Evolutionary conservation across 2,888 invertebrate genomes (phyloP), one percentile per base, ranked within the genome.

Genomic region (Oxyscelio sp.): DNA sequence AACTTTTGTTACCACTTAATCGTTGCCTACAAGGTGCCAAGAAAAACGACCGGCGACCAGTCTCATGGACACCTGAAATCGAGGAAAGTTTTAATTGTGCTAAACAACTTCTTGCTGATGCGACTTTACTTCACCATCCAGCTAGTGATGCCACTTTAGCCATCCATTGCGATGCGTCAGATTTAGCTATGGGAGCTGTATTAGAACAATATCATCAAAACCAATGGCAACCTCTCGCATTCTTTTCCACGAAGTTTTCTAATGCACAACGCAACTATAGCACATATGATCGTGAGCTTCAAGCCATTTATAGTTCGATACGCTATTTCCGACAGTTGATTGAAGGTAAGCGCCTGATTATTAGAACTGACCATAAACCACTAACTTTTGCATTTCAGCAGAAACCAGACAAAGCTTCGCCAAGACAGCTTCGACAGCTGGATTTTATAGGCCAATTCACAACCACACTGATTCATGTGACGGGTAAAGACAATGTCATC

Each of bases 11-110:
- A 4, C 83, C 85, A 4, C 68, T 17, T 22, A 52, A 74, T 24
- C 48, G 4, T 2, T 66, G 31, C 13, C 50, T 68, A 5, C n/a
- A 40, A 21, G 5, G 65, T 83, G 0, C 52, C 84, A 6, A 73
- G n/a, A 88, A 85, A 59, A 85, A 68, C 6, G 83, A 87, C 38
- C 85, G 84, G 19, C 13, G 78, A 17, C 81, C 80, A 17, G 66
- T 88, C 4, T 19, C 17, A 4, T 87, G 89, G 87, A 85, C 88
- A 13, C 9, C 19, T 11, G 81, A 75, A 34, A 22, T 83, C 2
- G 31, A 82, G 21, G 11, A 45, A n/a, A 85, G 89, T 9, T 89
- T 89, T 45, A 40, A 86, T 1, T 13, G 61, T 1, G 85, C 81
- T 63, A 85, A 85, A 45, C 45, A 54, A 2, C 38, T 22, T 13